Evolutionary conservation across 2,113 vertebrate species (phyloP), one percentile per base, ranked within the genome.

Genomic region (Anoura caudifer): DNA sequence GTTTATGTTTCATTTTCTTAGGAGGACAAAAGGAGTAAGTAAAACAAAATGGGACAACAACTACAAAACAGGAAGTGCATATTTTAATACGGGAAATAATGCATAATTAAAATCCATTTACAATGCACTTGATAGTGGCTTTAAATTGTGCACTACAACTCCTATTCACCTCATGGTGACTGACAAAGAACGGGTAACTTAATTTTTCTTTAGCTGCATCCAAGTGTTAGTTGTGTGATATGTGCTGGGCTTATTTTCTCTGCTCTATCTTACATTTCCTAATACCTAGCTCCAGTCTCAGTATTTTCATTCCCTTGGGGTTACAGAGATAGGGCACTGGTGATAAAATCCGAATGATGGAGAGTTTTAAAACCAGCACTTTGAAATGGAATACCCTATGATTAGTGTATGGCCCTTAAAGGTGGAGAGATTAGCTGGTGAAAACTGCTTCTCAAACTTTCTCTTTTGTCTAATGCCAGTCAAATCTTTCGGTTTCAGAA

Each of bases 1-100:
- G 98, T 97, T 85, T 93, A 43, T 31, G 5, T 54, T 94, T 86
- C 70, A 15, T 93, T 91, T 96, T 87, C 7, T 75, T 70, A 91
- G 93, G 97, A 5, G 65, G 41, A 63, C 93, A 79, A 14, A 31
- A 80, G n/a, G 4, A 83, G 81, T 92, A 93, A 73, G 67, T 43
- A 72, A 94, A 94, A 38, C 20, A 52, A 90, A 96, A 89, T 85
- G 45, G 59, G 75, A 80, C 20, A 69, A 80, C 38, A 75, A 47
- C 54, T 56, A 56, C 14, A 83, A 87, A 83, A 87, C 28, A 31
- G 36, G 24, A 96, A 90, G 76, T 22, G 91, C 38, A 9, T 63
- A 33, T 50, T 81, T 14, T 90, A 76, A 82, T 50, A 73, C n/a
- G 41, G 38, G 41, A 92, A 85, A 92, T 81, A 92, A 81, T 22